Evolutionary conservation across 2,113 vertebrate genomes (phyloP), one percentile per base, ranked within the genome.

Genomic region (Motacilla tschutschensis): DNA sequence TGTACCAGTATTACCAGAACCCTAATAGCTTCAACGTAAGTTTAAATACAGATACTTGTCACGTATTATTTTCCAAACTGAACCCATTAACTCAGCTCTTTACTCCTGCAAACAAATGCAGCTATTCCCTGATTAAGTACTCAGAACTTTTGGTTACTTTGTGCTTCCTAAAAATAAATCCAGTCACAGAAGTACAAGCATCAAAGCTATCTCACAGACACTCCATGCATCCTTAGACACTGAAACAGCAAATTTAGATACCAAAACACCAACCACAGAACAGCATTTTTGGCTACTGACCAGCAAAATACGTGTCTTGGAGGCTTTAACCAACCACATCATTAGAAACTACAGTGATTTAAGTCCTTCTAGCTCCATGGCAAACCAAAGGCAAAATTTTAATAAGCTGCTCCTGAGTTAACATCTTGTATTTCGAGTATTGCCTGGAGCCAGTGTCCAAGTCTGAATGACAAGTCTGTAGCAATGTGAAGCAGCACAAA

Each of bases 381-480:
- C 78, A 90, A 88, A 84, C 51, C 71, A 86, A 63, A 53, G 79
- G 54, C 84, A 86, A 41, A 71, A 64, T 77, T 82, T 80, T 41
- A 75, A 65, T 71, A 70, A 87, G 71, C 74, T 83, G 74, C 77
- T 93, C 58, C 82, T 29, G 59, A 74, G 67, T 73, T 91, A 90
- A 90, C 82, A 90, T 54, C 78, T 76, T 89, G 89, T 89, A 77
- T 82, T 70, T 73, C 1, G 1, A 85, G 85, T 53, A 57, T 14
- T 69, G 91, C 91, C 83, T 65, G 80, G 51, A 94, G 88, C 62
- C 1, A 62, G 70, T 35, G 64, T n/a, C 47, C 62, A 8, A n/a
- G 74, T 46, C 70, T 76, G 74, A 79, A 26, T 62, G 67, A 86
- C 78, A 79, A 36, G 51, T 7, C 75, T 82, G 74, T 44, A 67